Evolutionary conservation across 2,888 invertebrate species (phyloP), one percentile per base, ranked within the genome.

Genomic region (Gisinianus flammeolus): DNA sequence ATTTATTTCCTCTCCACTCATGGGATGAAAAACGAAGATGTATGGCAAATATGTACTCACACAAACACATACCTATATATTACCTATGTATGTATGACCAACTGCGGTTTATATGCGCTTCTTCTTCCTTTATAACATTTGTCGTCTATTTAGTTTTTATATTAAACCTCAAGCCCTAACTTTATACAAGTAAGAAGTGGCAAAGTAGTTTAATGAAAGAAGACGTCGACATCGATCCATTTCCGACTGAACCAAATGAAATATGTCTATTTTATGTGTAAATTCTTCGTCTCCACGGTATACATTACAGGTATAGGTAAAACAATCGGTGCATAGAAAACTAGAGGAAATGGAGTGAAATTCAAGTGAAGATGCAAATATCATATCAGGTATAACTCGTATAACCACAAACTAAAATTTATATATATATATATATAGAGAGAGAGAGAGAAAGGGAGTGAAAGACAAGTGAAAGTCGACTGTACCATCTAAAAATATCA

Each of bases 401-500:
- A n/a, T 16, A 44, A 44, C 12, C 44, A 44, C 8, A 44, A 44
- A 44, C 44, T 44, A 6, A 44, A 44, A 66, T 30, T 28, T 58
- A 31, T 2, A 19, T 30, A 30, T 28, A 66, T 30, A 66, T 8
- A 16, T 30, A 66, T 66, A 1, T 66, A 2, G 3, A n/a, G 6
- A n/a, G 58, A 12, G n/a, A n/a, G n/a, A n/a, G n/a, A n/a, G n/a
- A n/a, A n/a, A n/a, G n/a, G n/a, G n/a, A n/a, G n/a, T n/a, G n/a
- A n/a, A n/a, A n/a, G n/a, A n/a, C n/a, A n/a, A n/a, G 44, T 44
- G 16, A 6, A 44, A 44, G 6, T 44, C 44, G 44, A 10, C 3
- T 54, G 67, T 82, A 85, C 85, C 85, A 85, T 83, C 85, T 81
- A 77, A 85, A 85, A 76, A 85, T 85, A 79, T 85, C 85, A n/a